phyloP scores from a whole-genome alignment of 2,888 invertebrate species.

The Vannuccia rotundouncinata region DNA sequence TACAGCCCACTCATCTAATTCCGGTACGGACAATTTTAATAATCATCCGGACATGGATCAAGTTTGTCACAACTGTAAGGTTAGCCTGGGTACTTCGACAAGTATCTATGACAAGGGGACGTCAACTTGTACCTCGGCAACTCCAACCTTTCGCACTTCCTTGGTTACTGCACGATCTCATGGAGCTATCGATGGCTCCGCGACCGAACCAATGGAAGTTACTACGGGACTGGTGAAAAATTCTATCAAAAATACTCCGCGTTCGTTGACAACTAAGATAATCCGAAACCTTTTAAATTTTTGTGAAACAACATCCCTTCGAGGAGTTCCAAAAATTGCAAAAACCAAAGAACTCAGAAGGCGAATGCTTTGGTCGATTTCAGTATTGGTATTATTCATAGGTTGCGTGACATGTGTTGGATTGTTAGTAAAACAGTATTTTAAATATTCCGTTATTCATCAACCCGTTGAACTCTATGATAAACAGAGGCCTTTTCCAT shows the following conservation, averaged over 20 bases:
- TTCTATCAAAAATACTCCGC: neutral
- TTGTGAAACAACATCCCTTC: conserved; percentile 43
- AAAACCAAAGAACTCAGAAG: conserved; percentile 29
- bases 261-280: neutral
- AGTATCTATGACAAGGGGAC: no score
- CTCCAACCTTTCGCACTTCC: neutral
- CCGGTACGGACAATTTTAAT: no score
- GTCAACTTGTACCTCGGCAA: no score
- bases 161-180: neutral
- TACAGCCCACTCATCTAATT: neutral
- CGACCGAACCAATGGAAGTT: neutral
- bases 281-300: conserved; percentile 38
- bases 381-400: conserved; percentile 36
- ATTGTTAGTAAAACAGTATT: conserved; percentile 28
- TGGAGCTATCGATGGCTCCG: neutral
- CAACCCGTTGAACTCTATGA: conserved; percentile 32
- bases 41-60: neutral
- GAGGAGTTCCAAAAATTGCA: conserved; percentile 37
- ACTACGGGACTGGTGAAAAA: neutral
- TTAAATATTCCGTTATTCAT: conserved; percentile 29
- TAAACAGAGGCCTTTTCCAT: conserved; percentile 33
- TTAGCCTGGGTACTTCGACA: no score
- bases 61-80: neutral
- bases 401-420: conserved; percentile 37
- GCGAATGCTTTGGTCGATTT: conserved; percentile 29